Conservation (phyloP, 2,113 vertebrate genomes). For the Phylloscopus whistleri region DNA sequence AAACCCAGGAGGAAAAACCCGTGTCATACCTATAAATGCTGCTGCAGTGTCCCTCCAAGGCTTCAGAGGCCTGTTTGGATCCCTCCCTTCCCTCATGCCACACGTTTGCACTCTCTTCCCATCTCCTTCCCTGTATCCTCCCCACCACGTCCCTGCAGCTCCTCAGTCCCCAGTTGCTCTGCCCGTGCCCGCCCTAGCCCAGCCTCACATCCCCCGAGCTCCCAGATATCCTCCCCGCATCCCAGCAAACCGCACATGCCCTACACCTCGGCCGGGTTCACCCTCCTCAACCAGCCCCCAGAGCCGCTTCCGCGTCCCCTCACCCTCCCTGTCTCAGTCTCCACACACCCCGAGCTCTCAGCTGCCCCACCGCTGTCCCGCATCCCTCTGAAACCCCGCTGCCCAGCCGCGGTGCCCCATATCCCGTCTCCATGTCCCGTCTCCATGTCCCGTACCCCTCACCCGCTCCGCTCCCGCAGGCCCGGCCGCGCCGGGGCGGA, state of each 20-base stretch:
- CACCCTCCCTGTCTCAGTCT: fast-evolving
- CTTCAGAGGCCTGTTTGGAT: not conserved
- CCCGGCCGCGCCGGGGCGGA: not conserved
- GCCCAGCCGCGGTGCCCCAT: not conserved
- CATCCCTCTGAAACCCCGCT: fast-evolving
- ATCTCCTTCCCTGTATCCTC: no score
- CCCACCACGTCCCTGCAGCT: not conserved
- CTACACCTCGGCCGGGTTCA: not conserved
- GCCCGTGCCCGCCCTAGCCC: not conserved
- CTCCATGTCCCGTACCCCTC: not conserved
- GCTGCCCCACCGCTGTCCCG: no score
- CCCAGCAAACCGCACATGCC: not conserved
- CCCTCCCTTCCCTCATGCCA: not conserved
- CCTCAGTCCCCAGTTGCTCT: not conserved
- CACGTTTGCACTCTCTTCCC: not conserved
- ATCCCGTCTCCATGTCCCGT: fast-evolving
- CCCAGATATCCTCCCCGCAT: fast-evolving
- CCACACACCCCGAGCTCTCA: no score
- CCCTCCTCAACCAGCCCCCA: not conserved
- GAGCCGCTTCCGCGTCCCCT: not conserved
- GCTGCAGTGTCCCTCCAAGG: not conserved
- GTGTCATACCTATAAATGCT: fast-evolving
- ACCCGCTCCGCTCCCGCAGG: not conserved
- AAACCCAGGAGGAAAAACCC: fast-evolving
- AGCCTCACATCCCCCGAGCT: not conserved